Evolutionary conservation across 2,797 vertebrate genomes (phyloP).

Genomic region (Smutsia temminckii): DNA sequence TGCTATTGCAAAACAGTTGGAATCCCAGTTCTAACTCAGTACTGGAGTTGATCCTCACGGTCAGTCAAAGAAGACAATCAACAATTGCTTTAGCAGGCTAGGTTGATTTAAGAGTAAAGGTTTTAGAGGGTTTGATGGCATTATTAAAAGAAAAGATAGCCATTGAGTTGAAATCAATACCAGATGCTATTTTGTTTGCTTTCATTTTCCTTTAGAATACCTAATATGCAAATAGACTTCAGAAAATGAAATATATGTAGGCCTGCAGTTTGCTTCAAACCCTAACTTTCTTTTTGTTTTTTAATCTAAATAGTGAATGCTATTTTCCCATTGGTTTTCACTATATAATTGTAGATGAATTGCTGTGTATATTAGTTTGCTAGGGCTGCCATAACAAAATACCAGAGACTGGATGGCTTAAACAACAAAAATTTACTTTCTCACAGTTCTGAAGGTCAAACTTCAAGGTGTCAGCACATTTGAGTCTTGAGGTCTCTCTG

Average conservation of each 20-base stretch:
- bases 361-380: background rate
- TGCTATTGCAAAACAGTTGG: conserved; percentile 27
- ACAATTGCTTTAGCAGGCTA: background rate
- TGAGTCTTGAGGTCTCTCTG: background rate
- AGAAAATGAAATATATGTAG: background rate
- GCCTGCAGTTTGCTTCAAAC: background rate
- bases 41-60: background rate
- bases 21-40: background rate
- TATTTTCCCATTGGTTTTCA: background rate
- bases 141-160: background rate
- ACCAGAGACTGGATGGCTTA: background rate
- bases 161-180: background rate
- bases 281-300: background rate
- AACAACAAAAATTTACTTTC: background rate
- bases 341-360: background rate
- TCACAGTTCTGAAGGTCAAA: background rate
- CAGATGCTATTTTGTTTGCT: background rate
- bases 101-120: background rate
- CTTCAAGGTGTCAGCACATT: background rate
- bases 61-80: background rate
- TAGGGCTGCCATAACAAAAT: background rate
- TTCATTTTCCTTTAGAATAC: background rate
- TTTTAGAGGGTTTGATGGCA: background rate
- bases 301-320: background rate
- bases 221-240: background rate